Base-by-base conservation (phyloP, 2,113 vertebrate species). In the Panthera leo region DNA sequence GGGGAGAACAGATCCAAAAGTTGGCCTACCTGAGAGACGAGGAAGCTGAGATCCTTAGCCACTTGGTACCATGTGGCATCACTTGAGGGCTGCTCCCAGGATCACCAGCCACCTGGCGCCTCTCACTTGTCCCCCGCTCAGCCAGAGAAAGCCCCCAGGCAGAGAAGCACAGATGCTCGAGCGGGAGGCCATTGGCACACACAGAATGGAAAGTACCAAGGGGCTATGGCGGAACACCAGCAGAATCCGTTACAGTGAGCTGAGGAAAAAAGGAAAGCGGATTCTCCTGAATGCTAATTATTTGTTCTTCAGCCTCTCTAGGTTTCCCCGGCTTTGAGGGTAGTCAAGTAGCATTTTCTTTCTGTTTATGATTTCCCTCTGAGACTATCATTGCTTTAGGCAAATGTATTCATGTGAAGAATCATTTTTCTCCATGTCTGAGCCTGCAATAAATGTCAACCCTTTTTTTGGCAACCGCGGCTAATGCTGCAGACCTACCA, bases 321-420 rank as follows among this genome's bases (percentile, higher is more conserved):
- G 67, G 45, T 79, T 94, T 95, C 87, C 79, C 68, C 58, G 63
- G n/a, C 86, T 75, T 61, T 45, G 21, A 84, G 75, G 53, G 39
- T 55, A 85, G 67, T 93, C 89, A 95, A 88, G 68, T 39, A 91
- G 78, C 51, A 96, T 98, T 98, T 97, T 93, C 83, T 96, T 88
- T 96, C 85, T 93, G 83, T 91, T 97, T 97, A 75, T 87, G 83
- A 97, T 94, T 97, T 94, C 36, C 91, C 85, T 96, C 89, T 45
- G 95, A 96, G 91, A 76, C 58, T 67, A 79, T 94, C 95, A 94
- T 89, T 94, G 97, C 95, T 98, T 84, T 91, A 98, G 83, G 97
- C 95, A 92, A 97, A 97, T 97, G 42, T 96, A 97, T 93, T 94
- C 94, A 97, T 84, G 96, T 84, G 96, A 97, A 97, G 85, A 97